Evolutionary conservation across 2,797 vertebrate genomes (phyloP), one percentile per base, ranked within the genome.

Genomic region (Falco naumanni): DNA sequence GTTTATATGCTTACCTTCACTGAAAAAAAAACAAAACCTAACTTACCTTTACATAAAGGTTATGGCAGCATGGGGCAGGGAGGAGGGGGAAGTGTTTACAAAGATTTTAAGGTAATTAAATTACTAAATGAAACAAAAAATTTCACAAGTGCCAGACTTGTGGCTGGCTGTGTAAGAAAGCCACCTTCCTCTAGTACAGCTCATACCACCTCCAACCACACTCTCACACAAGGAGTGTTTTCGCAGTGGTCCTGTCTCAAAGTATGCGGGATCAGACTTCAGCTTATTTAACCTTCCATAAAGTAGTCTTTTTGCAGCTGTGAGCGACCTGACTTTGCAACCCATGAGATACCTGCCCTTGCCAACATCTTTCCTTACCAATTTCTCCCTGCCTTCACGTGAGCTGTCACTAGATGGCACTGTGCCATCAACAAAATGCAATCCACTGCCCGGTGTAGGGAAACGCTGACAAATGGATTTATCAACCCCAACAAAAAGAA

Each of bases 371-470:
- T 43, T 37, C 31, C 72, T 26, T 10, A 20, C 37, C 45, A n/a
- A 10, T 12, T 17, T 63, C 66, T 60, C 56, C 45, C 26, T 34
- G 29, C 10, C 18, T 22, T 26, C 31, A 43, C 0, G 59, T 3
- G 7, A 88, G 47, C 12, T 64, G 64, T 51, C 97, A 92, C 94
- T 95, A 97, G 97, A 70, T 97, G 97, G 95, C 97, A 96, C 57
- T 94, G 84, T 50, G 74, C 50, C 6, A 96, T 65, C 63, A 94
- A 91, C n/a, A 80, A 93, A 90, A 65, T 11, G 28, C 31, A 69
- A 84, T 43, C 29, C 29, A 24, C 18, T 47, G 33, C 57, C n/a
- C 63, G 33, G 74, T 4, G n/a, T 28, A 28, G 6, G 39, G 24
- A 81, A 88, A 70, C 17, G 14, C 24, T 4, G 50, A 33, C 7